Evolutionary conservation across 2,797 vertebrate genomes (phyloP).

Genomic region (Clarias pachynema): DNA sequence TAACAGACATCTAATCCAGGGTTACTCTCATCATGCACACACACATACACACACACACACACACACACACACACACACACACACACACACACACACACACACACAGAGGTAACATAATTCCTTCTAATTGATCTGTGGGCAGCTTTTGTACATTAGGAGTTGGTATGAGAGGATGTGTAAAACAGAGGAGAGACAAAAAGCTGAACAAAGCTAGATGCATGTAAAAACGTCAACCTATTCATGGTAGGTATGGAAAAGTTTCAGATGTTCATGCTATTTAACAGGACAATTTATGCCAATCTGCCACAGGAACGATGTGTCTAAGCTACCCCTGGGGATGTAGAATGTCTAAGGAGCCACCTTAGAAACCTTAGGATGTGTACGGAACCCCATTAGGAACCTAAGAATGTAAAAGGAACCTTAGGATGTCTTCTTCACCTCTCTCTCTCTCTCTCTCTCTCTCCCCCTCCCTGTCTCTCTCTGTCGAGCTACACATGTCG

Average conservation of each 20-base stretch:
- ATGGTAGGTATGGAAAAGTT: background rate
- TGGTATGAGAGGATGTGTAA: conserved; percentile 12
- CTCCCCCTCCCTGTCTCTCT: no score
- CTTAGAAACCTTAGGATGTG: no score
- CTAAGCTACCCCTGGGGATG: no score
- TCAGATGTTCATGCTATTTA: background rate
- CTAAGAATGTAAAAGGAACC: no score
- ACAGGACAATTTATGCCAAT: no score
- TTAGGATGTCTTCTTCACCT: no score
- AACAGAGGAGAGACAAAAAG: background rate
- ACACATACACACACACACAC: conserved; percentile 12
- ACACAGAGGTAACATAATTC: conserved; percentile 16
- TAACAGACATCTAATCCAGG: conserved; percentile 34
- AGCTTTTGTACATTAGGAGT: conserved; percentile 10
- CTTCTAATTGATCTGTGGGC: conserved; percentile 27
- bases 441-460: no score
- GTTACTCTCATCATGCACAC: background rate
- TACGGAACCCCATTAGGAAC: no score
- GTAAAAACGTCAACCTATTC: background rate
- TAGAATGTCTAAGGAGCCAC: no score
- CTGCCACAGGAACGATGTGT: no score
- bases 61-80: conserved; percentile 32
- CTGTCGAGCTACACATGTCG: no score
- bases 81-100: conserved; percentile 33
- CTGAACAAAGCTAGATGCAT: background rate